phyloP scores from a whole-genome alignment of 2,888 invertebrate genomes.

The Pyrgus malvae region DNA sequence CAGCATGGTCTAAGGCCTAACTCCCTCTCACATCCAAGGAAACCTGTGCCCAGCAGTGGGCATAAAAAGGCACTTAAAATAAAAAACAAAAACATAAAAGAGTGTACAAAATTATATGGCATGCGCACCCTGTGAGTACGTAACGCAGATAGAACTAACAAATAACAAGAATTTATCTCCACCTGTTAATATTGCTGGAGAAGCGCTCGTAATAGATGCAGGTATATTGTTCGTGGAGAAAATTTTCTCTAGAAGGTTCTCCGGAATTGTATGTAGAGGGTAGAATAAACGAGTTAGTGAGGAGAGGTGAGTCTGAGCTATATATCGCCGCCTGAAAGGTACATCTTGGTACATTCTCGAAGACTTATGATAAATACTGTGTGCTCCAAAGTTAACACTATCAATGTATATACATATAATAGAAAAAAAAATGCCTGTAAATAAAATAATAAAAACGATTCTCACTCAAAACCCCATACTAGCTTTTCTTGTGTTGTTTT shows the following conservation, averaged over 20 bases:
- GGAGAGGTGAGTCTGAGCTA: constrained; percentile 26
- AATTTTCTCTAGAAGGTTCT: constrained; percentile 7
- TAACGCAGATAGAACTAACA: constrained; percentile 1
- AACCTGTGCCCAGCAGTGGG: too few species aligned
- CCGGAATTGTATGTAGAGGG: constrained; percentile 14
- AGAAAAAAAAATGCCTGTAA: too few species aligned
- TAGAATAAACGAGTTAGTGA: constrained; percentile 24
- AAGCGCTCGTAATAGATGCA: constrained; percentile 22
- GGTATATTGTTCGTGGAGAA: constrained; percentile 20
- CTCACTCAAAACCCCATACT: too few species aligned
- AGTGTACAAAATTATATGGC: neutral
- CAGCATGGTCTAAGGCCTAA: too few species aligned
- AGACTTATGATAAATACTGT: constrained; percentile 28
- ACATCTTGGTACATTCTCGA: constrained; percentile 31
- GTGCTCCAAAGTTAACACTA: neutral
- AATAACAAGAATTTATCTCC: constrained; percentile 12
- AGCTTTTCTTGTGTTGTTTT: too few species aligned
- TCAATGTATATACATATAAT: too few species aligned
- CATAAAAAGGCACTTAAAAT: too few species aligned
- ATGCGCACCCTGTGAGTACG: neutral
- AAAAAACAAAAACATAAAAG: too few species aligned
- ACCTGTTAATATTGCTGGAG: constrained; percentile 18
- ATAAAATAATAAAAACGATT: too few species aligned
- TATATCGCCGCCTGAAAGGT: constrained; percentile 34
- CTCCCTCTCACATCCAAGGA: too few species aligned